Evolutionary conservation across 2,888 invertebrate species (phyloP).

Genomic region (Flabesymbios commensalis): DNA sequence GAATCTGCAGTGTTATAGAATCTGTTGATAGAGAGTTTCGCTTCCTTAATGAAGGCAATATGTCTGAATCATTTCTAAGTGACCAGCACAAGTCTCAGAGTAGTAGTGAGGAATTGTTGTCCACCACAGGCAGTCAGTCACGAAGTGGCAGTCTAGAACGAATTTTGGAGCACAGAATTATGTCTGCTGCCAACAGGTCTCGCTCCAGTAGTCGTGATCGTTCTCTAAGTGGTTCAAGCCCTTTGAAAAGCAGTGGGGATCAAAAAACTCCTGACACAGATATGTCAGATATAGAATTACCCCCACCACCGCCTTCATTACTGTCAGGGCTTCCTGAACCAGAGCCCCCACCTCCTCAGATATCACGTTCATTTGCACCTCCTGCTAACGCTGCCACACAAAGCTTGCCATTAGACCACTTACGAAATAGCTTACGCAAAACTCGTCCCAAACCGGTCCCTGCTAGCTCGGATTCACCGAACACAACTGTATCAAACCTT

Average conservation of each 20-base stretch:
- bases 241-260: constrained; percentile 24
- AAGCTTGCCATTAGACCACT: constrained; percentile 13
- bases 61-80: constrained; percentile 2
- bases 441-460: constrained; percentile 7
- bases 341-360: constrained; percentile 6
- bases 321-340: constrained; percentile 11
- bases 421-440: constrained; percentile 28
- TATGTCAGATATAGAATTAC: constrained; percentile 22
- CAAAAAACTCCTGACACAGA: constrained; percentile 28
- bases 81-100: constrained; percentile 30
- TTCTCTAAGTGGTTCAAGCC: constrained; percentile 22
- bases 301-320: constrained; percentile 29
- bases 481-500: constrained; percentile 75
- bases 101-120: constrained; percentile 32
- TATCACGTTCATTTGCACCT: constrained; percentile 2
- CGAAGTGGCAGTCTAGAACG: constrained; percentile 36
- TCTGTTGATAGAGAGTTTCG: constrained; percentile 20
- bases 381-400: constrained; percentile 3
- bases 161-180: constrained; percentile 20
- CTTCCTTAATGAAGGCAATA: constrained; percentile 19
- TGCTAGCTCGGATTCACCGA: constrained; percentile 18
- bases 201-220: constrained; percentile 27
- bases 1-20: constrained; percentile 2
- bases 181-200: constrained; percentile 13
- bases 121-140: constrained; percentile 33